Percentiles rank a stretch among this genome's conserved stretches.
phyloP scores from a whole-genome alignment of 2,888 invertebrate species.

The Chrysopilus asiliformis region DNA sequence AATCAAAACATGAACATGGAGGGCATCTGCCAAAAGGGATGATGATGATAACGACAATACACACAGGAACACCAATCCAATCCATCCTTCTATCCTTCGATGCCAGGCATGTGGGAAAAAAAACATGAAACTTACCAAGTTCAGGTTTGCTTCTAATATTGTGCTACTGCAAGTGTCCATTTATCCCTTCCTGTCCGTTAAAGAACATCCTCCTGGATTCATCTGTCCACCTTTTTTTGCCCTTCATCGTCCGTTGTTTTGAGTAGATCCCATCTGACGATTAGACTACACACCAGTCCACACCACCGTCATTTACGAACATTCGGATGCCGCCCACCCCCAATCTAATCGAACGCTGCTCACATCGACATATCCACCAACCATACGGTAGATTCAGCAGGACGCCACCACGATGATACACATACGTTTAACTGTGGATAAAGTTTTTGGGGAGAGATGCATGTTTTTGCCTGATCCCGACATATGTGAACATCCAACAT shows the following conservation, averaged over 20 bases:
- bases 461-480: constrained; percentile 12
- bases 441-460: constrained; percentile 7
- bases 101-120: not conserved
- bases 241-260: too few relatives aligned
- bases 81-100: too few relatives aligned
- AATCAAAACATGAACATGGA: constrained; percentile 12
- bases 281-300: too few relatives aligned
- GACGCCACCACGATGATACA: too few relatives aligned
- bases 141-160: not conserved
- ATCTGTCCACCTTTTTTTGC: too few relatives aligned
- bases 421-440: constrained; percentile 9
- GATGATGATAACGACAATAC: constrained; percentile 8
- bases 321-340: too few relatives aligned
- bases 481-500: constrained; percentile 14
- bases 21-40: constrained; percentile 4
- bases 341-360: too few relatives aligned
- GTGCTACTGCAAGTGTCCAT: not conserved
- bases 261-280: too few relatives aligned
- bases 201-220: too few relatives aligned
- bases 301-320: too few relatives aligned
- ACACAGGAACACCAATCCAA: not conserved
- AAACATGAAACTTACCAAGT: not conserved
- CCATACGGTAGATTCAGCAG: too few relatives aligned
- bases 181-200: constrained; percentile 6
- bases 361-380: too few relatives aligned